These are phyloP conservation scores for Rousettus leschenaultii DNA, from an alignment of 2,113 vertebrate genomes.

Conservation along the genomic window DNA sequence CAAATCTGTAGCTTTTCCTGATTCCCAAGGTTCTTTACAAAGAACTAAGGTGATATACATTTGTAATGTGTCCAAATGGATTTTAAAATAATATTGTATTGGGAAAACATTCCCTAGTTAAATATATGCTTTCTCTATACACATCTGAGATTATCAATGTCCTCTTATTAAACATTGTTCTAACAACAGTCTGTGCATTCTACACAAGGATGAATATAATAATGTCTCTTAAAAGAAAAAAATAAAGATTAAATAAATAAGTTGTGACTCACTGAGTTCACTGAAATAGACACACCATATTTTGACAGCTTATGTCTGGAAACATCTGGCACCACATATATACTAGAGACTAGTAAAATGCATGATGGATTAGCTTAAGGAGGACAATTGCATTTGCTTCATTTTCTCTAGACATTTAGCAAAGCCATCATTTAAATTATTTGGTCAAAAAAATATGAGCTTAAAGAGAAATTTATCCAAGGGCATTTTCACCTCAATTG, in stretches of 20 bases:
- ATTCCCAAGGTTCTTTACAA: not conserved
- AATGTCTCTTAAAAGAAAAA: conserved; percentile 30
- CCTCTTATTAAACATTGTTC: not conserved
- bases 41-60: not conserved
- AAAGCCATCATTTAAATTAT: conserved; percentile 41
- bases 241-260: not conserved
- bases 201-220: not conserved
- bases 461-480: conserved; percentile 63
- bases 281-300: not conserved
- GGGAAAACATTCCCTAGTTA: not conserved
- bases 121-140: not conserved
- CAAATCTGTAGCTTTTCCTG: not conserved
- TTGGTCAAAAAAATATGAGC: conserved; percentile 47
- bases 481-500: conserved; percentile 60
- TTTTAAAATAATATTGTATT: conserved; percentile 34
- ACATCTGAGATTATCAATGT: not conserved
- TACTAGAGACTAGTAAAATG: conserved; percentile 46
- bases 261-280: not conserved
- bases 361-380: not conserved
- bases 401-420: conserved; percentile 69
- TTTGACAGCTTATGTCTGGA: conserved; percentile 32
- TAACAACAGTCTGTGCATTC: not conserved
- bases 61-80: not conserved
- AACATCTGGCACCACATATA: not conserved
- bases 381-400: not conserved